Evolutionary conservation across 2,888 invertebrate genomes (phyloP).

Genomic region (Drosophila aldrichi): DNA sequence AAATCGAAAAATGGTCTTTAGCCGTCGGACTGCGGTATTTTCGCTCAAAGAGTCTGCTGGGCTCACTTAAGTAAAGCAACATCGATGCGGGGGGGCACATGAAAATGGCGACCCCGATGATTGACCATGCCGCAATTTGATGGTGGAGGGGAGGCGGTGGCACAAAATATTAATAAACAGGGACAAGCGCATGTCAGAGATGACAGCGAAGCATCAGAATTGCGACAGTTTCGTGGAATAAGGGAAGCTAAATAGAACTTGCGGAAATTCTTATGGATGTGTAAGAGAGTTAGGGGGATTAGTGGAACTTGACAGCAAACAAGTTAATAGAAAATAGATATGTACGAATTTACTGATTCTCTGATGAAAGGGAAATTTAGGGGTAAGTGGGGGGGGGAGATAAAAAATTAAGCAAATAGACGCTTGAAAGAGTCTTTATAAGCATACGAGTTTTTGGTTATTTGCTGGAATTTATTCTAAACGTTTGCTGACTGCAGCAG

Average conservation of each 20-base stretch:
- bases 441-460: too few species aligned
- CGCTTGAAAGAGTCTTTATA: too few species aligned
- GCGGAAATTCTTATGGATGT: not conserved
- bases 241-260: not conserved
- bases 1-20: constrained; percentile 62
- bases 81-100: constrained; percentile 28
- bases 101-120: constrained; percentile 41
- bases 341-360: not conserved
- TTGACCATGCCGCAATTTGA: constrained; percentile 33
- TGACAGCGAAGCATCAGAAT: constrained; percentile 19
- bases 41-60: constrained; percentile 31
- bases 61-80: constrained; percentile 30
- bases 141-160: not conserved
- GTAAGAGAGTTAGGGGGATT: not conserved
- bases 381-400: too few species aligned
- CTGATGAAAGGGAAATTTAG: too few species aligned
- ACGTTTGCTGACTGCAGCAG: too few species aligned
- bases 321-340: not conserved
- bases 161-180: constrained; percentile 48
- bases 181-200: constrained; percentile 46
- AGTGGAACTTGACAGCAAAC: not conserved
- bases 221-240: constrained; percentile 2
- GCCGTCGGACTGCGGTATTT: constrained; percentile 33
- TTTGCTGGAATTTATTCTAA: too few species aligned
- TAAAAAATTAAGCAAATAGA: too few species aligned